Base-by-base conservation (phyloP, 2,113 vertebrate species). In the Stegastes partitus region DNA sequence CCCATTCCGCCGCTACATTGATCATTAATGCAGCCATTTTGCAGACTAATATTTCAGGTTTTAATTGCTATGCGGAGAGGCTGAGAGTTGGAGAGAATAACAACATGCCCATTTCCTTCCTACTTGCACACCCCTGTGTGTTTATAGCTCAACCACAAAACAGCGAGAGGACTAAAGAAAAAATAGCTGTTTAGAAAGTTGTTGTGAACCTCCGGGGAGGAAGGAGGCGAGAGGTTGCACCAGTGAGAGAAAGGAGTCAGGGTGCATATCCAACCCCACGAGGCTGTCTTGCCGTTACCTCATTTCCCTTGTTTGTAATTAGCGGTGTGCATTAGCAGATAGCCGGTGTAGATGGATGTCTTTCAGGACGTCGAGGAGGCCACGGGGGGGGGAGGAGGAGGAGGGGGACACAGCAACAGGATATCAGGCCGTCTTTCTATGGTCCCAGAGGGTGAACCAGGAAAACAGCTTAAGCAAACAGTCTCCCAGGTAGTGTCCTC, bases 291-390 rank as follows among this genome's bases (percentile, higher is more conserved):
- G 63, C 45, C 16, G 61, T 90, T 90, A 75, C 78, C 85, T 90
- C 87, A 85, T 81, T 84, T 86, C 92, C 93, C 92, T 34, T 81
- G 87, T 77, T 86, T 91, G 87, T 95, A 91, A 95, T 94, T 95
- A 95, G 87, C 21, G 28, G 74, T 23, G 82, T 83, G 44, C 81
- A 85, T 93, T 89, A 89, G 85, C 74, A 18, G 57, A 42, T 87
- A 89, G 93, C 89, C 53, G 6, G 90, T 84, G 81, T 49, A 83
- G 72, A 68, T 50, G 79, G 84, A 67, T 86, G 88, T 66, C 85
- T 83, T 55, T 86, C 51, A 73, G 54, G 89, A 90, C 83, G 64
- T 70, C 23, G 28, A 69, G 72, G 72, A 62, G 74, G 75, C 86
- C 92, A 74, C 68, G 37, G 51, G 70, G 89, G 77, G 45, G 39